These are phyloP conservation scores for Melanocharis versteri DNA, from an alignment of 2,113 vertebrate genomes.

Conservation along the genomic window DNA sequence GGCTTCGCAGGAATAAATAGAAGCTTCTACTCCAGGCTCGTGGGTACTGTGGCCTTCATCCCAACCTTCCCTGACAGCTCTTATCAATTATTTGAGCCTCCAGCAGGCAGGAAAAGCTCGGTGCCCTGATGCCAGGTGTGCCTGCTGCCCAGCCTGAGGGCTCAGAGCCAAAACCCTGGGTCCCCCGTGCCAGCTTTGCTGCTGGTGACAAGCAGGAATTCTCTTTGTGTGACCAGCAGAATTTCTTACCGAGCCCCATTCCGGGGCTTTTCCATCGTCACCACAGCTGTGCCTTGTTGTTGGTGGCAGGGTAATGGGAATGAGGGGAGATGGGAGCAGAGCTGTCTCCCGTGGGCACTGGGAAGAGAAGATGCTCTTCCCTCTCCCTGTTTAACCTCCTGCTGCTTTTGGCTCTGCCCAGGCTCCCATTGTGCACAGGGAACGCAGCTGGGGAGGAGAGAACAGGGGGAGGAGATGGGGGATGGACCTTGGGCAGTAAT, in stretches of 20 bases:
- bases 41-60: neutral
- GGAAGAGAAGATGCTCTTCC: neutral
- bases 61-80: neutral
- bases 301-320: neutral
- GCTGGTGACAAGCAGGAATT: neutral
- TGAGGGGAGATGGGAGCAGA: neutral
- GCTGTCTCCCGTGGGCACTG: neutral
- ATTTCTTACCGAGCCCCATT: neutral
- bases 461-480: neutral
- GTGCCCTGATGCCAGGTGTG: neutral
- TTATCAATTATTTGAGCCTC: neutral
- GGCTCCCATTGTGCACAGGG: fast-evolving
- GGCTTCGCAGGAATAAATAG: neutral
- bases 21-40: neutral
- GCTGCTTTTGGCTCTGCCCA: neutral
- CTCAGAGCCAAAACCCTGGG: neutral
- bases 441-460: neutral
- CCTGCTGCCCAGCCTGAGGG: neutral
- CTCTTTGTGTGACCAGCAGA: neutral
- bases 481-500: neutral
- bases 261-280: neutral
- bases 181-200: neutral
- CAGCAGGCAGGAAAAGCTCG: neutral
- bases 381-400: neutral
- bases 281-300: neutral